These are phyloP conservation scores for Gymnothorax reevesii DNA, from an alignment of 2,797 vertebrate genomes.

Conservation along the genomic window DNA sequence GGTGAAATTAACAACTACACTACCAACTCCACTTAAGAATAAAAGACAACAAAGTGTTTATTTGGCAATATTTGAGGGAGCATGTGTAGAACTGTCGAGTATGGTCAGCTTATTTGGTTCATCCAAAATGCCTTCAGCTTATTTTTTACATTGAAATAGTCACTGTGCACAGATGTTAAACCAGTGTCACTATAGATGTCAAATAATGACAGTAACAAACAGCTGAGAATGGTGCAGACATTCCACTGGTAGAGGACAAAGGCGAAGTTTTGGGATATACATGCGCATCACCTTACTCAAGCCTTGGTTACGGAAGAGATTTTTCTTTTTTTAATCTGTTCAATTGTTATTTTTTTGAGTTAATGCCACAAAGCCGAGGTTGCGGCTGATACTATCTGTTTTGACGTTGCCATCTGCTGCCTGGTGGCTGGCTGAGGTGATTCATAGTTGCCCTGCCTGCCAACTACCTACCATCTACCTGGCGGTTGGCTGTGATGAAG, in stretches of 20 bases:
- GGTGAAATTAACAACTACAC: neutral
- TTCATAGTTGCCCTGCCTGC: neutral
- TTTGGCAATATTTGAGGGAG: neutral
- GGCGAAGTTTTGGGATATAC: neutral
- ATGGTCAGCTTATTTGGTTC: neutral
- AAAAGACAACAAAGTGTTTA: neutral
- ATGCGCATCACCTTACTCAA: neutral
- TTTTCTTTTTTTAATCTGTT: neutral
- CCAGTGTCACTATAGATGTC: neutral
- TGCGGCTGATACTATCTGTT: neutral
- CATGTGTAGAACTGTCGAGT: neutral
- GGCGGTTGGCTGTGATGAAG: neutral
- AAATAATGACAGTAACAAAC: constrained; percentile 5
- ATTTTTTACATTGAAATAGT: neutral
- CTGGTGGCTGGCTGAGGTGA: neutral
- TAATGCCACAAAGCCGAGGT: neutral
- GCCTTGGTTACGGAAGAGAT: neutral
- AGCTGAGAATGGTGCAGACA: neutral
- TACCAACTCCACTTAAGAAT: neutral
- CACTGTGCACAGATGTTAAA: neutral
- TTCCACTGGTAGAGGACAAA: neutral
- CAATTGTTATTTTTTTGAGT: neutral
- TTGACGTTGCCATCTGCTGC: neutral
- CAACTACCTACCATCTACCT: neutral
- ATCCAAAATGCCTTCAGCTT: neutral